A percentile compares a stretch with the other conserved stretches of the same genome.
phyloP scores from a whole-genome alignment of 2,113 vertebrate species.

The Phoxinus phoxinus region DNA sequence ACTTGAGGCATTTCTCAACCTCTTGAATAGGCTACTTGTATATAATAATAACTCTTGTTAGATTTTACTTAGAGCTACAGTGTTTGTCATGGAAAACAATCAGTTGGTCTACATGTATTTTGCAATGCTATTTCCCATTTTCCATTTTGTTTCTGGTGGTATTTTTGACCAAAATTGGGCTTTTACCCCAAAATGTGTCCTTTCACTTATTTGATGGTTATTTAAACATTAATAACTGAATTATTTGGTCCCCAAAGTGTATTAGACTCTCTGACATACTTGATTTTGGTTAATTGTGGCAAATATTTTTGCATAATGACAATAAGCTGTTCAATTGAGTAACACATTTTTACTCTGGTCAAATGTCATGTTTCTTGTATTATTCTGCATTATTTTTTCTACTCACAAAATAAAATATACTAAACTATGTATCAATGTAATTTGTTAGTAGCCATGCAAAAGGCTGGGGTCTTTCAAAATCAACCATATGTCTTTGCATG shows the following conservation, averaged over 20 bases:
- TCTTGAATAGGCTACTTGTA: too few species aligned
- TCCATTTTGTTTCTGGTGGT: neutral
- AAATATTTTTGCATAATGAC: neutral
- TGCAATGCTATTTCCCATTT: neutral
- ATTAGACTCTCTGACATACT: neutral
- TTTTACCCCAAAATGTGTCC: neutral
- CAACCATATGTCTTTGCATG: too few species aligned
- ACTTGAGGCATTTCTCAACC: neutral
- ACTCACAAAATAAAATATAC: neutral
- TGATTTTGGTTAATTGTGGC: neutral
- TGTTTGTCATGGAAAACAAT: neutral
- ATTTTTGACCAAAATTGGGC: neutral
- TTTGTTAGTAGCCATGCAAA: neutral
- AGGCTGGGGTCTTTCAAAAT: neutral
- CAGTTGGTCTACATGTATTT: neutral
- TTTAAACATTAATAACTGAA: neutral
- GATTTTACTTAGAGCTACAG: neutral
- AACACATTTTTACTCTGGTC: neutral
- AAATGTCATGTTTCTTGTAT: neutral
- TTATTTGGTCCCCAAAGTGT: neutral
- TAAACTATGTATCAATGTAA: neutral
- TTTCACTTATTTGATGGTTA: neutral
- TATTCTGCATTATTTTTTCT: neutral
- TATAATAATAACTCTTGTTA: neutral
- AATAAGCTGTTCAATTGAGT: neutral